Base-by-base conservation (phyloP, 2,888 invertebrate species). In the Exocentrus adspersus region DNA sequence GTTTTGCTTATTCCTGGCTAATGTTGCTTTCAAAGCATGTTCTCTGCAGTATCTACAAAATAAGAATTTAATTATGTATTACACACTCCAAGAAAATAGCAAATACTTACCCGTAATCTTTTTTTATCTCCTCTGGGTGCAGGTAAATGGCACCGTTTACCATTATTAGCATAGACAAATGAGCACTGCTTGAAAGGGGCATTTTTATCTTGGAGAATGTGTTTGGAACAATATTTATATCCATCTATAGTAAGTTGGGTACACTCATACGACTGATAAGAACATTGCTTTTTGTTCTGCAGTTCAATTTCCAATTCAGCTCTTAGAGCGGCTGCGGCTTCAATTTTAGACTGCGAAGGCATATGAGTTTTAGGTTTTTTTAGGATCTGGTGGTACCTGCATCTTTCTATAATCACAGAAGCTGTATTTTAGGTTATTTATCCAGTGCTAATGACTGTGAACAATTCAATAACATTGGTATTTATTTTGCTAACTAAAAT, bases 131-230 rank as follows among this genome's bases (percentile, higher is more conserved):
- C 83, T 78, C 88, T 89, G 0, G 91, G 90, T 1, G 94, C 92
- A 0, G 95, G 91, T 76, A 90, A 87, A n/a, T 86, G 83, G 79
- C 96, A 96, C 65, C 92, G 86, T 69, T 91, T 89, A 0, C 90
- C 90, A 66, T 89, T 92, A 54, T 86, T 87, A 21, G 87, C 73
- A 80, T 87, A 87, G 68, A 90, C 85, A 79, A 88, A 91, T 0
- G 87, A 85, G 79, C 97, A 98, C 71, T 92, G 93, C 66, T 89
- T 89, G 80, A 89, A 98, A 0, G 95, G 95, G 0, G 96, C 94
- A 9, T 84, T 86, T 4, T 91, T 87, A 80, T 97, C 97, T 72
- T 90, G 88, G 52, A 96, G 83, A 67, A 97, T 93, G 75, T 97
- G 97, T 2, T 90, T 86, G 2, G 88, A 85, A 78, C 97, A 97